A percentile compares a stretch with the other conserved stretches of the same genome.
These are phyloP conservation scores for Myripristis murdjan DNA, from an alignment of 2,797 vertebrate genomes.

Conservation along the genomic window DNA sequence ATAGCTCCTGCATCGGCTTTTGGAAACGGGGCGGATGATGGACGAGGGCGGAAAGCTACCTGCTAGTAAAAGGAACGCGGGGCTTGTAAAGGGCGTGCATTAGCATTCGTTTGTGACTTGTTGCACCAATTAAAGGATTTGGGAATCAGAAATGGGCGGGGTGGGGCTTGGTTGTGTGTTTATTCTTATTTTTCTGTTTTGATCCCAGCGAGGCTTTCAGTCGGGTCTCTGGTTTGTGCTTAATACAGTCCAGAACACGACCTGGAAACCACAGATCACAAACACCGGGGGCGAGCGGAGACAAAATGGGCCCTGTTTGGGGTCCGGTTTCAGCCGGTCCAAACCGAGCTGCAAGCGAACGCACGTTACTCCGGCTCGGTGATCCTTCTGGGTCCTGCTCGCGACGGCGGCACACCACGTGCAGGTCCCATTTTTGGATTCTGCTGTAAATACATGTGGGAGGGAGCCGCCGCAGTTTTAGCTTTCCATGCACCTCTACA, in stretches of 20 bases:
- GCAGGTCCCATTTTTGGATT: conserved; percentile 36
- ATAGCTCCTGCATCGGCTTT: conserved; percentile 60
- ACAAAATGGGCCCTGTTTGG: conserved; percentile 59
- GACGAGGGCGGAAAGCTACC: conserved; percentile 76
- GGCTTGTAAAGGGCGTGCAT: conserved; percentile 62
- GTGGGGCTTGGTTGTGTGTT: conserved; percentile 8
- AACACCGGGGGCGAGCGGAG: conserved; percentile 43
- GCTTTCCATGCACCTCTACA: no score
- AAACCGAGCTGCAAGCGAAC: conserved; percentile 31
- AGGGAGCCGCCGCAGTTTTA: neutral
- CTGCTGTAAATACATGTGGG: conserved; percentile 2
- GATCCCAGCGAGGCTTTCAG: conserved; percentile 39
- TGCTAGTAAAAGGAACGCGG: conserved; percentile 68
- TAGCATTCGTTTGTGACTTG: conserved; percentile 48
- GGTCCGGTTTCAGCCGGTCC: conserved; percentile 16
- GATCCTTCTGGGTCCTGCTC: conserved; percentile 27
- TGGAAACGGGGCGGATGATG: conserved; percentile 71
- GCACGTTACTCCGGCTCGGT: neutral
- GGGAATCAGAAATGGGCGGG: conserved; percentile 43
- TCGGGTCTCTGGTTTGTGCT: conserved; percentile 43
- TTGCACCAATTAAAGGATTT: conserved; percentile 52
- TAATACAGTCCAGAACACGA: conserved; percentile 56
- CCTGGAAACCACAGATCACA: conserved; percentile 62
- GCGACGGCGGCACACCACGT: neutral
- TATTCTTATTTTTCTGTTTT: conserved; percentile 27